Evolutionary conservation across 2,888 invertebrate genomes (phyloP).

Genomic region (Spisula solida): DNA sequence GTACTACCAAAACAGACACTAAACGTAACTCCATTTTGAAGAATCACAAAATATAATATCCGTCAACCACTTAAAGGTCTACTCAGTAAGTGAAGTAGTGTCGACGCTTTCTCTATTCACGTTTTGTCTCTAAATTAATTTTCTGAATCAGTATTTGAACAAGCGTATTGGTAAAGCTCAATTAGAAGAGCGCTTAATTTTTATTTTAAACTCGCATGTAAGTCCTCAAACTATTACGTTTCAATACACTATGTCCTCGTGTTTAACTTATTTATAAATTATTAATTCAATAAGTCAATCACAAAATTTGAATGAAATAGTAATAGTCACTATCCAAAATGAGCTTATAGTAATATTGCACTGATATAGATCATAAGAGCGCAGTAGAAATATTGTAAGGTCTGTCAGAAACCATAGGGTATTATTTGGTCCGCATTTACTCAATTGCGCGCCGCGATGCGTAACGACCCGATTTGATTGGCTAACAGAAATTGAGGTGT

Average conservation of each 20-base stretch:
- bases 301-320: neutral
- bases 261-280: neutral
- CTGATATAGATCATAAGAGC: neutral
- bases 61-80: neutral
- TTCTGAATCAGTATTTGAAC: neutral
- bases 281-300: neutral
- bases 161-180: neutral
- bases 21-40: slow-evolving; percentile 35
- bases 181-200: neutral
- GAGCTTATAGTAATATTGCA: neutral
- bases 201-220: neutral
- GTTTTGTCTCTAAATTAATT: slow-evolving; percentile 1
- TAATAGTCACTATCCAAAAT: neutral
- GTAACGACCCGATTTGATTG: slow-evolving; percentile 62
- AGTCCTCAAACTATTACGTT: neutral
- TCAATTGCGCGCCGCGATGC: slow-evolving; percentile 50
- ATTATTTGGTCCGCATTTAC: slow-evolving; percentile 47
- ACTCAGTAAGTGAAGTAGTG: neutral
- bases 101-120: neutral
- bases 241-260: neutral
- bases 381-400: neutral
- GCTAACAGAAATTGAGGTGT: slow-evolving; percentile 55
- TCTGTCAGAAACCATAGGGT: neutral
- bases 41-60: slow-evolving; percentile 12
- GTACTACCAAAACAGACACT: slow-evolving; percentile 56